Base-by-base conservation (phyloP, 2,113 vertebrate genomes). In the Camarhynchus parvulus region DNA sequence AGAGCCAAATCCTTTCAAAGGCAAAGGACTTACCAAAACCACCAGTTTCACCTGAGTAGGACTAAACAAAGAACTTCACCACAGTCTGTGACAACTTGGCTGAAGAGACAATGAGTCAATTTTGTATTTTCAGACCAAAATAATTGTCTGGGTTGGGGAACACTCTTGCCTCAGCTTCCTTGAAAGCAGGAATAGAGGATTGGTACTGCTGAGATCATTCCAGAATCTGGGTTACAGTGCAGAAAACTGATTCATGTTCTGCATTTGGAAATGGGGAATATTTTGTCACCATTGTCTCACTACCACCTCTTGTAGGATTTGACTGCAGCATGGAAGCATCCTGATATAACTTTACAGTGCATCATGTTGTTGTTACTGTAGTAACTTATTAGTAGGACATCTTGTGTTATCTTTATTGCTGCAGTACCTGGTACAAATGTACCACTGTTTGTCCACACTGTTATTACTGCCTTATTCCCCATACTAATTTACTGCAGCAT, bases 321-420 rank as follows among this genome's bases (percentile, higher is more conserved):
- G 80, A 90, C 83, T 79, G 91, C 93, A 96, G 94, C 77, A 68
- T 81, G 85, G 86, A 90, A 96, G 92, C 92, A 95, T 78, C 94
- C 92, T 64, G 80, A 75, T 90, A 53, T 15, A 87, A 92, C 80
- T 89, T 93, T 87, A 94, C 73, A 96, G 80, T 93, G 83, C 83
- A 87, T 81, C 5, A 7, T 84, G 47, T 6, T 76, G 81, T 49
- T 94, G 92, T 94, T 96, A 92, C 87, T 90, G 84, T 76, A 95
- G 94, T 94, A 90, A 93, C 83, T 84, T 96, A 91, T 92, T 96
- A 93, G 80, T 89, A 46, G 64, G 47, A 75, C 74, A 95, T 69
- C 55, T 66, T 37, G 33, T 93, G 88, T 87, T 89, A 96, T 81
- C 84, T 97, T 95, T 97, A 97, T 97, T 98, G 97, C 96, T 97